Evolutionary conservation across 2,113 vertebrate species (phyloP).

Genomic region (Anolis carolinensis): DNA sequence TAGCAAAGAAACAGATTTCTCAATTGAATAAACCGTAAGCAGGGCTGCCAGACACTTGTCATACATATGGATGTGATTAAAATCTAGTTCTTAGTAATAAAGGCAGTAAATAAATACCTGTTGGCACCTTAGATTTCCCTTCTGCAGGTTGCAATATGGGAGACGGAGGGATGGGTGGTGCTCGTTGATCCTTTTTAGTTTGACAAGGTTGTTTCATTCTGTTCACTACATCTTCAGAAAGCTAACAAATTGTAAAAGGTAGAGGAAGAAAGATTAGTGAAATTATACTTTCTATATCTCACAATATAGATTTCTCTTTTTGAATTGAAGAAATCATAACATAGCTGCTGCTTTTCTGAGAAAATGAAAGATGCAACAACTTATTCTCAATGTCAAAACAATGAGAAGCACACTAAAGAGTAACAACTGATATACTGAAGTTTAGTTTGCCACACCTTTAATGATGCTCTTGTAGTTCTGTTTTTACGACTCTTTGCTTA

Average conservation of each 20-base stretch:
- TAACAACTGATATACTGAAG: neutral
- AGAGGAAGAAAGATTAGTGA: constrained; percentile 26
- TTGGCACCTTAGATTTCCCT: constrained; percentile 29
- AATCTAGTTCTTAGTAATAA: neutral
- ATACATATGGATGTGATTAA: neutral
- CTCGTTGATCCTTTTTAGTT: constrained; percentile 40
- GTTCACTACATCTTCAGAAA: constrained; percentile 80
- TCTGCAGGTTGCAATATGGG: constrained; percentile 22
- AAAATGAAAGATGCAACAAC: neutral
- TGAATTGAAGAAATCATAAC: neutral
- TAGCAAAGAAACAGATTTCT: constrained; percentile 2
- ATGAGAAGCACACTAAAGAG: neutral
- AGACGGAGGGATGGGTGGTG: neutral
- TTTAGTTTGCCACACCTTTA: too few species aligned
- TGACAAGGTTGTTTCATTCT: constrained; percentile 74
- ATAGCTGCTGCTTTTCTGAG: fast-evolving
- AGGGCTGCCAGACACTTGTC: fast-evolving
- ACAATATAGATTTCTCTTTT: neutral
- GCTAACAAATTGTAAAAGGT: constrained; percentile 38
- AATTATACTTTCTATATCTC: neutral
- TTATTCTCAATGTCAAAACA: neutral
- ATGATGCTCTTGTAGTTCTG: too few species aligned
- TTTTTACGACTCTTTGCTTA: too few species aligned
- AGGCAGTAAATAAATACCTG: constrained; percentile 68
- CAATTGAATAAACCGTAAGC: fast-evolving